Base-by-base conservation (phyloP, 2,113 vertebrate genomes). In the Pyxicephalus adspersus region DNA sequence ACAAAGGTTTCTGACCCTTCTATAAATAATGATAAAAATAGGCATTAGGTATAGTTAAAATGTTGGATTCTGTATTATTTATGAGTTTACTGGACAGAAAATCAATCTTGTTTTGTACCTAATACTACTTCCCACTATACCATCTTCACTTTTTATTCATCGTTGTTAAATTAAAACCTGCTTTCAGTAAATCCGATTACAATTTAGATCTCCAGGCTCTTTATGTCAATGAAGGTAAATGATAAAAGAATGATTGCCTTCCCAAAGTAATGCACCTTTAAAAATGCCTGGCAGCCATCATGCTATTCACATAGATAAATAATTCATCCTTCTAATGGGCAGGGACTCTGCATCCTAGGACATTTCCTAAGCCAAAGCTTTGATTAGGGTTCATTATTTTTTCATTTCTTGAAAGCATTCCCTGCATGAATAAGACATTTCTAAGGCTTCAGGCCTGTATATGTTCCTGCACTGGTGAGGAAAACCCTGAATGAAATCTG, bases 381-480 rank as follows among this genome's bases (percentile, higher is more conserved):
- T 23, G 82, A 72, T 77, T 72, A 68, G 18, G 58, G 66, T 83
- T 71, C 82, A 65, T 70, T 54, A 77, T 25, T 76, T 61, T 68
- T 76, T 76, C 64, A 76, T 83, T 29, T 61, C 80, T 58, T 83
- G 73, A 76, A 83, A 77, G 74, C 74, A 64, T 83, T 77, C 63
- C 38, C 73, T 68, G 38, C 73, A 54, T 71, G 52, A 77, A 77
- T 77, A 63, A 54, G 65, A 55, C 38, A 80, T 80, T 63, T 67
- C 54, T 31, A 75, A 57, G 26, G 71, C 71, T 29, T 58, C 26
- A 29, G 22, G 52, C 28, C 51, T 72, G 22, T 22, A 13, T 58
- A 5, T 58, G 52, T 34, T 17, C 54, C 52, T 2, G n/a, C 5
- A 34, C 25, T 31, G 50, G 8, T 34, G 54, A 63, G 28, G 8